phyloP scores from a whole-genome alignment of 2,888 invertebrate species.

The Drosophila greeni region DNA sequence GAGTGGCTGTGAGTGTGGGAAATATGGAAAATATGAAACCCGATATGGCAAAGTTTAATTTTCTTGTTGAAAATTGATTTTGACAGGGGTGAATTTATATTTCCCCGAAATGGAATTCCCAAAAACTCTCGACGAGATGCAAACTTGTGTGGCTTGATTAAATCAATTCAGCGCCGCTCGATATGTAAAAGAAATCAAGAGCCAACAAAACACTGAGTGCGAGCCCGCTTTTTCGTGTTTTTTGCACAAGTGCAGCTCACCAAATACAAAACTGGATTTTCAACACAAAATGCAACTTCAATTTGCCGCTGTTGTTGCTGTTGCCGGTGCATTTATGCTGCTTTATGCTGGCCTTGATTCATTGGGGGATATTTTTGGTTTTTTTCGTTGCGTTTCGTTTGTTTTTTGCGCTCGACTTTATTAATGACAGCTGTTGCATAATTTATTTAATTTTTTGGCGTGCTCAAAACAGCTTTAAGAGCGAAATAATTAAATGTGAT shows the following conservation, averaged over 20 bases:
- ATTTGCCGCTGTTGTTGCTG: slow-evolving; percentile 48
- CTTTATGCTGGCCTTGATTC: slow-evolving; percentile 67
- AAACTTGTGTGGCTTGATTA: slow-evolving; percentile 36
- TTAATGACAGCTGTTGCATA: slow-evolving; percentile 73
- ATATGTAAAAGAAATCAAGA: slow-evolving; percentile 38
- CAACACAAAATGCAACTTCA: slow-evolving; percentile 69
- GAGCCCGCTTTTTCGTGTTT: slow-evolving; percentile 22
- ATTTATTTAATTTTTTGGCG: slow-evolving; percentile 67
- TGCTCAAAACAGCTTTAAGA: slow-evolving; percentile 44
- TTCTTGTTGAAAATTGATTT: slow-evolving; percentile 44
- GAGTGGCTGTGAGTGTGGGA: slow-evolving; percentile 19
- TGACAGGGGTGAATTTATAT: slow-evolving; percentile 50
- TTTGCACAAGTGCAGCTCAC: slow-evolving; percentile 64
- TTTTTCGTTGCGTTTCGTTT: slow-evolving; percentile 26
- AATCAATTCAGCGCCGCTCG: slow-evolving; percentile 35
- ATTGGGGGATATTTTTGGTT: slow-evolving; percentile 68
- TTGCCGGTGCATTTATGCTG: slow-evolving; percentile 60
- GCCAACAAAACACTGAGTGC: slow-evolving; percentile 6
- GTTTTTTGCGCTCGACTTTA: slow-evolving; percentile 61
- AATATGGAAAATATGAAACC: slow-evolving; percentile 51
- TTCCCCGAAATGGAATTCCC: slow-evolving; percentile 30
- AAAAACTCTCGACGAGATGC: slow-evolving; percentile 25
- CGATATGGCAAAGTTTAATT: slow-evolving; percentile 31
- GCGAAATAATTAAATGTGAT: slow-evolving; percentile 60
- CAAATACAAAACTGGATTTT: slow-evolving; percentile 72